A percentile compares a stretch with the other conserved stretches of the same genome.
These are phyloP conservation scores for Agrochola macilenta DNA, from an alignment of 2,888 invertebrate genomes.

Conservation along the genomic window DNA sequence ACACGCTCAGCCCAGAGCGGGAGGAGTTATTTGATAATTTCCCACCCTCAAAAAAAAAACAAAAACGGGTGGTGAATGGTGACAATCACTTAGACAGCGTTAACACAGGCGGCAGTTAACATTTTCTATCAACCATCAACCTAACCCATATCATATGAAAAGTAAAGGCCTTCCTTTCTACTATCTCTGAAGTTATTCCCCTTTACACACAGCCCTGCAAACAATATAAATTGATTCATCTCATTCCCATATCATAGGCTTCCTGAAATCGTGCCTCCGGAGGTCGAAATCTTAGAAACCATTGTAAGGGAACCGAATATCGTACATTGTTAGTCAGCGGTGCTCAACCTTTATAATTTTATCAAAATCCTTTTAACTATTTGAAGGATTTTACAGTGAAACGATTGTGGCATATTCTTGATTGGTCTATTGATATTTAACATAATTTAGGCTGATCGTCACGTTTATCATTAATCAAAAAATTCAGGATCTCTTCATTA, in stretches of 20 bases:
- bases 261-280: conserved; percentile 66
- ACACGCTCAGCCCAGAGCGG: too few species aligned
- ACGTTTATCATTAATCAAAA: background rate
- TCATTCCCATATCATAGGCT: conserved; percentile 63
- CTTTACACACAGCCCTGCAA: conserved; percentile 39
- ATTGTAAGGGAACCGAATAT: conserved; percentile 67
- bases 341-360: conserved; percentile 21
- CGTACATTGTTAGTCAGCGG: conserved; percentile 54
- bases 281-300: conserved; percentile 67
- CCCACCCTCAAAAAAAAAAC: too few species aligned
- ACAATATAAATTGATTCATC: conserved; percentile 66
- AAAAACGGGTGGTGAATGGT: background rate
- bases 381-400: background rate
- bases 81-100: background rate
- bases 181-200: conserved; percentile 9
- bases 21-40: too few species aligned
- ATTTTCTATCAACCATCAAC: background rate
- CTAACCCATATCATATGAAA: background rate
- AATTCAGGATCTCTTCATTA: background rate
- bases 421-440: background rate
- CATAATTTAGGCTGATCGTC: too few species aligned
- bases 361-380: too few species aligned
- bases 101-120: background rate
- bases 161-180: background rate
- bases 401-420: background rate